Evolutionary conservation across 2,888 invertebrate species (phyloP).

Genomic region (Seira sanloemensis): DNA sequence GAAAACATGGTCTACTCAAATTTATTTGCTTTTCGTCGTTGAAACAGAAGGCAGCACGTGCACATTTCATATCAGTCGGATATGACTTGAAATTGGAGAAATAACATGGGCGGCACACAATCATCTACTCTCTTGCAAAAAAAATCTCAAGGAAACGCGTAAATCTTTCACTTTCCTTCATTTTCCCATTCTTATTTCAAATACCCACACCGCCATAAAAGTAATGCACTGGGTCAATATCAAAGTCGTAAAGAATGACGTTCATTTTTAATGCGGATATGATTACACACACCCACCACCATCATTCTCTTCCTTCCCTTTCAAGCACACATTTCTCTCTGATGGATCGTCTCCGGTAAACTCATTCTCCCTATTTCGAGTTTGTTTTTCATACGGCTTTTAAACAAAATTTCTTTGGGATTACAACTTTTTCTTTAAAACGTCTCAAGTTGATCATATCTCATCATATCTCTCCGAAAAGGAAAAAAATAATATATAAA

Average conservation of each 20-base stretch:
- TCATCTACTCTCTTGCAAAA: background rate
- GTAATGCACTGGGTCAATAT: constrained; percentile 25
- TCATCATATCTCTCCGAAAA: too few species aligned
- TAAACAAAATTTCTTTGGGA: background rate
- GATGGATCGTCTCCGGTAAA: background rate
- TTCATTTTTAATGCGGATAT: background rate
- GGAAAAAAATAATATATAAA: too few species aligned
- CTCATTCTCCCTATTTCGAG: background rate
- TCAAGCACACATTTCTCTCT: background rate
- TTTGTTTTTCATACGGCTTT: background rate
- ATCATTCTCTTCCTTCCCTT: background rate
- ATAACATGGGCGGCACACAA: constrained; percentile 1
- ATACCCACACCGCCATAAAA: background rate
- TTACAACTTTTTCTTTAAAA: too few species aligned
- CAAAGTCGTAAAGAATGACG: constrained; percentile 12
- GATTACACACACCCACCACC: background rate
- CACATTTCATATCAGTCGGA: background rate
- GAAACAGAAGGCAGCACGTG: background rate
- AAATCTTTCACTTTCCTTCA: background rate
- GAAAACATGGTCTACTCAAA: background rate
- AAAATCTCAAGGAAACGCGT: too few species aligned
- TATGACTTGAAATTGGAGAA: background rate
- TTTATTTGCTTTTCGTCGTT: background rate
- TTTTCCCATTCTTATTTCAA: background rate
- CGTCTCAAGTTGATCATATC: background rate